Conservation (phyloP, 2,113 vertebrate genomes). For the Rhinolophus ferrumequinum region DNA sequence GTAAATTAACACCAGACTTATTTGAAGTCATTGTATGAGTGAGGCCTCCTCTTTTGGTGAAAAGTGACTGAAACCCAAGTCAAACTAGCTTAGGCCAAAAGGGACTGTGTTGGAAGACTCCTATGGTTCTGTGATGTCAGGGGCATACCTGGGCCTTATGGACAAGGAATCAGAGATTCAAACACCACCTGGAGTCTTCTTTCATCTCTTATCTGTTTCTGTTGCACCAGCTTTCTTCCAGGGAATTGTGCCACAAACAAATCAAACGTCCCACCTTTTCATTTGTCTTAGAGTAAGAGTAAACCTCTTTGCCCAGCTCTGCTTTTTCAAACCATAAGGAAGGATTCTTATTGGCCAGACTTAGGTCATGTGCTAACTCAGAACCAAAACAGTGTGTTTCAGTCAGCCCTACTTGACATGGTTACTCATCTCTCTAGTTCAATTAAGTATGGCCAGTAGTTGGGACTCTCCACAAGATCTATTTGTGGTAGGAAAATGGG, state of each 20-base stretch:
- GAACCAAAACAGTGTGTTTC: background rate
- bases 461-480: background rate
- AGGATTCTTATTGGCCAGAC: background rate
- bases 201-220: background rate
- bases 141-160: background rate
- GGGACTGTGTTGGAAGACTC: background rate
- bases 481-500: background rate
- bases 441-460: background rate
- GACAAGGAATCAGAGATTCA: background rate
- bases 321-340: background rate
- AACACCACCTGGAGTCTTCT: background rate
- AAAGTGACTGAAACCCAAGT: constrained; percentile 15
- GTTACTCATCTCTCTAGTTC: background rate
- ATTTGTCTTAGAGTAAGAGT: no score
- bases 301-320: background rate
- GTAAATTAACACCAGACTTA: constrained; percentile 30
- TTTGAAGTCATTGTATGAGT: background rate
- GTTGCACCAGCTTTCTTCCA: background rate
- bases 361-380: background rate
- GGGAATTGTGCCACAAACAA: background rate
- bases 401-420: background rate
- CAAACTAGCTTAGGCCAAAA: background rate
- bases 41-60: background rate
- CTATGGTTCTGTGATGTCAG: background rate
- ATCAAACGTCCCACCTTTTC: background rate